Conservation (phyloP, 2,797 vertebrate genomes). For the Sebastiscus albofasciatus region DNA sequence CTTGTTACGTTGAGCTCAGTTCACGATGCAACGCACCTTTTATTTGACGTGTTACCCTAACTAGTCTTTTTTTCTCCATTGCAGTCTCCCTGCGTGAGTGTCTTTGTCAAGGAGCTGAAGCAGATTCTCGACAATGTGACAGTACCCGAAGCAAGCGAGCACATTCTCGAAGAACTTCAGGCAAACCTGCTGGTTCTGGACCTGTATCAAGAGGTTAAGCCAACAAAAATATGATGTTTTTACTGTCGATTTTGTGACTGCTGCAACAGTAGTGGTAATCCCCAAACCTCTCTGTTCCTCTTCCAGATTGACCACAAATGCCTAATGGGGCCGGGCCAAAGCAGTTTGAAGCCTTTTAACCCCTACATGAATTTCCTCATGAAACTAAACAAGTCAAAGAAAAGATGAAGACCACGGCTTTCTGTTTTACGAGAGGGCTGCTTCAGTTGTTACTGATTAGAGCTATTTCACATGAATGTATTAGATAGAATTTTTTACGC, state of each 20-base stretch:
- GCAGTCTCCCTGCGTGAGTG: neutral
- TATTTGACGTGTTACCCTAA: neutral
- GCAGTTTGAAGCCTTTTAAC: rapidly evolving
- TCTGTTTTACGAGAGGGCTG: neutral
- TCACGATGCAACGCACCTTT: neutral
- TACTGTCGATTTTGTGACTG: neutral
- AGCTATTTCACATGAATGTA: neutral
- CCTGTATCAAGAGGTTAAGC: neutral
- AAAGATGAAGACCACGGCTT: neutral
- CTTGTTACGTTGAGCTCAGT: neutral
- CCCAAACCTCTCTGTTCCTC: neutral
- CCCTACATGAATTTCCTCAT: rapidly evolving
- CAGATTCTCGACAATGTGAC: neutral
- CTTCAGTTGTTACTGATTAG: neutral
- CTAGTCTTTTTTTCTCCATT: neutral
- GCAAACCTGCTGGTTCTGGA: rapidly evolving
- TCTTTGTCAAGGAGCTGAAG: neutral
- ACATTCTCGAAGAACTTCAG: rapidly evolving
- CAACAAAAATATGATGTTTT: neutral
- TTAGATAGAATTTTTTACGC: neutral
- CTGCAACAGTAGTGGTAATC: neutral
- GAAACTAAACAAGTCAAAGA: neutral
- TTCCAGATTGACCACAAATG: neutral
- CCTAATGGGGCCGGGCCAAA: rapidly evolving
- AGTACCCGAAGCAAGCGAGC: rapidly evolving